phyloP scores from a whole-genome alignment of 2,113 vertebrate genomes.

The Gymnarchus niloticus region DNA sequence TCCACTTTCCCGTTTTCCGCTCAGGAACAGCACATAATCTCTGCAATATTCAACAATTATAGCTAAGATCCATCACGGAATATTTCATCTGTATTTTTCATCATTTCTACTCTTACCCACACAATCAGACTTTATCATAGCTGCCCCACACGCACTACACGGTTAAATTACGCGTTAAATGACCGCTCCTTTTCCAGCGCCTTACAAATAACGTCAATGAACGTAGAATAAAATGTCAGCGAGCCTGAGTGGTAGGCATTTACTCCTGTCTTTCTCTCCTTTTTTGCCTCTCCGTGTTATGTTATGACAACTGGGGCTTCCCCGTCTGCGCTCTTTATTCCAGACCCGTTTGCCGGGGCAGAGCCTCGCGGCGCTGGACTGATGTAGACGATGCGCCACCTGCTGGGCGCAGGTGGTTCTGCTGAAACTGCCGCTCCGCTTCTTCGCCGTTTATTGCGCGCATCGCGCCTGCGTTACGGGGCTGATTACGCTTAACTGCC shows the following conservation, averaged over 20 bases:
- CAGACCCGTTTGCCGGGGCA: background rate
- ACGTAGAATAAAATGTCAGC: background rate
- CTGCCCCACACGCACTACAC: background rate
- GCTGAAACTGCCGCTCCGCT: background rate
- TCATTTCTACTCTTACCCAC: background rate
- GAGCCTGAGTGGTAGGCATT: background rate
- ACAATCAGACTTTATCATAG: background rate
- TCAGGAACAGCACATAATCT: background rate
- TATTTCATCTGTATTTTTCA: background rate
- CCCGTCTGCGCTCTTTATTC: background rate
- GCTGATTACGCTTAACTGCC: background rate
- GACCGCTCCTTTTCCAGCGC: background rate
- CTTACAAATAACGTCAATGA: background rate
- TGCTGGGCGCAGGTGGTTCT: constrained; percentile 44
- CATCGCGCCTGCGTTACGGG: background rate
- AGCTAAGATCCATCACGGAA: background rate
- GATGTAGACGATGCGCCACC: constrained; percentile 47
- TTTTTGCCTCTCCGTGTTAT: background rate
- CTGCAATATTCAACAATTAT: background rate
- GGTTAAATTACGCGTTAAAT: background rate
- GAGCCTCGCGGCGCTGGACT: background rate
- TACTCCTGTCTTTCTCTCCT: too few species aligned
- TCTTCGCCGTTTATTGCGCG: background rate
- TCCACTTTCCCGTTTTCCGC: background rate
- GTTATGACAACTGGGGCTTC: background rate